Base-by-base conservation (phyloP, 2,797 vertebrate species). In the Poecile montanus region DNA sequence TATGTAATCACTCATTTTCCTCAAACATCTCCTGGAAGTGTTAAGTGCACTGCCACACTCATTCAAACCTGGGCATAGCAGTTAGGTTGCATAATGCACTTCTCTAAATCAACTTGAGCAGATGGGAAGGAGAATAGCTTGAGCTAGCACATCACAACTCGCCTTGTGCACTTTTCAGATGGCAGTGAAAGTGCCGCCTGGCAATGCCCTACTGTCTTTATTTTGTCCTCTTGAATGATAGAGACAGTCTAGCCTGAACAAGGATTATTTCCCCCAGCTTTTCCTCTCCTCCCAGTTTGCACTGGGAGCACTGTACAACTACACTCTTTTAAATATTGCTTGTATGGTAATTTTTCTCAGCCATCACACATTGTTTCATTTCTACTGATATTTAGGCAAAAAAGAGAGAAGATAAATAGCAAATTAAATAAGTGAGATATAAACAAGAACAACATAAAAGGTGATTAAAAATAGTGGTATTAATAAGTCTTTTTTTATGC, bases 51-150 rank as follows among this genome's bases (percentile, higher is more conserved):
- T 61, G 38, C 67, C 80, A 74, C n/a, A 60, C 83, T 76, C 53
- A 32, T 63, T 63, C 77, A 67, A 82, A 81, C 63, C 30, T 67
- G 45, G 44, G n/a, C 40, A 16, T 6, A 66, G 79, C 62, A 62
- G 62, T 45, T 48, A 57, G n/a, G 54, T 95, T 96, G 77, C 38
- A 32, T 91, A 96, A 94, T 48, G 61, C 71, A 68, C 57, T 93
- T 87, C 86, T 71, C 74, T 91, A 76, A 92, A 79, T 91, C 89
- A 94, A 0, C 84, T 94, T 83, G 72, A 94, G 81, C 92, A 95
- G 95, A 95, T 95, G 96, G 92, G 88, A 79, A 82, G 65, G 91
- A 60, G 95, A 95, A 94, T 85, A 74, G 82, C 92, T 91, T 82
- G 38, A 96, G 72, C 84, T 85, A 93, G 57, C 50, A 71, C 44